A percentile compares a stretch with the other conserved stretches of the same genome.
Conservation (phyloP, 2,113 vertebrate genomes). For the Prunella himalayana region DNA sequence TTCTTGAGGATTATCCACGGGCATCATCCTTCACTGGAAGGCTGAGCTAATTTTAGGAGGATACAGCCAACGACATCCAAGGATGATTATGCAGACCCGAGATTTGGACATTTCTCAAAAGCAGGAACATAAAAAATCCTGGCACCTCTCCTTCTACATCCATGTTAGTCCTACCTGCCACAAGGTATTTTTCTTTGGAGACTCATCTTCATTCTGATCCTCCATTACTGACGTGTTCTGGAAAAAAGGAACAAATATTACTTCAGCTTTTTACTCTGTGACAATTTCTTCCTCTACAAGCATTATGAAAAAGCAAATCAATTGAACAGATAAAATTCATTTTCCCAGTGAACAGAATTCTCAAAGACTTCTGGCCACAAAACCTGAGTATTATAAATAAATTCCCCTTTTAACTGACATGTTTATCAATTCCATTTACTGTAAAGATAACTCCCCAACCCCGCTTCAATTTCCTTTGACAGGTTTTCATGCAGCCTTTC, state of each 20-base stretch:
- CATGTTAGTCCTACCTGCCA: conserved; percentile 83
- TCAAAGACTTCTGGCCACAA: conserved; percentile 18
- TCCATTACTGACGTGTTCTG: conserved; percentile 96
- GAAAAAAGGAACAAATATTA: conserved; percentile 27
- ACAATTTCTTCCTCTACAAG: conserved; percentile 35
- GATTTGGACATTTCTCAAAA: not conserved
- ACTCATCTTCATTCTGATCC: conserved; percentile 95
- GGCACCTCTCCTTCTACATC: not conserved
- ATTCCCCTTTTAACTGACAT: conserved; percentile 26
- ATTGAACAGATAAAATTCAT: not conserved
- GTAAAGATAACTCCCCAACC: conserved; percentile 45
- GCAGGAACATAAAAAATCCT: not conserved
- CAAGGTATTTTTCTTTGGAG: conserved; percentile 96
- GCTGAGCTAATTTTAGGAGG: not conserved
- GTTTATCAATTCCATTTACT: conserved; percentile 56
- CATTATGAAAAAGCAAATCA: not conserved
- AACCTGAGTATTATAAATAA: conserved; percentile 20
- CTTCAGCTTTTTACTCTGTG: conserved; percentile 31
- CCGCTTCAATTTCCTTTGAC: conserved; percentile 39
- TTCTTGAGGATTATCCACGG: not conserved
- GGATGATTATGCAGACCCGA: not conserved
- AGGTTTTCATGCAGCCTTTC: conserved; percentile 58
- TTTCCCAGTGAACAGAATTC: not conserved
- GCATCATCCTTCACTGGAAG: not conserved
- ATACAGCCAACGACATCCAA: not conserved